These are phyloP conservation scores for Ciconia maguari DNA, from an alignment of 2,113 vertebrate species.

Conservation along the genomic window DNA sequence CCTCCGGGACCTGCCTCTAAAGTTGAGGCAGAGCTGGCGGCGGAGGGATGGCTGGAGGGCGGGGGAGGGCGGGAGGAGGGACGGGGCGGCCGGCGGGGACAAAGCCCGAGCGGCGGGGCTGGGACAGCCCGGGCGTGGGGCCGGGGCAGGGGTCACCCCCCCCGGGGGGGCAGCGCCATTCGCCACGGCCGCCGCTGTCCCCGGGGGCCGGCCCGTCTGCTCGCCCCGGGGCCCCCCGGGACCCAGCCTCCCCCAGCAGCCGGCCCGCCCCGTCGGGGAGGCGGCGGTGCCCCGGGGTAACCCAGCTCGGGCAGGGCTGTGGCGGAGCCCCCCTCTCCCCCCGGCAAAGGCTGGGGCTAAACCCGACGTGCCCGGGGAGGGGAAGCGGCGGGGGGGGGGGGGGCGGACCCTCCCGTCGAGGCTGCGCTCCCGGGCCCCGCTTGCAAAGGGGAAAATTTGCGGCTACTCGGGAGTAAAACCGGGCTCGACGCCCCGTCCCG, in stretches of 20 bases:
- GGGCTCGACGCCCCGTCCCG: too few species aligned
- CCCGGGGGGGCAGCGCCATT: background rate
- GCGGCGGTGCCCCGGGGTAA: background rate
- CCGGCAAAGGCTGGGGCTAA: background rate
- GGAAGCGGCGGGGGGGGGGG: background rate
- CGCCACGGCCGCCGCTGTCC: background rate
- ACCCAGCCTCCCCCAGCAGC: background rate
- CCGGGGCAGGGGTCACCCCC: constrained; percentile 1
- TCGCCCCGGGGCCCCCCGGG: background rate
- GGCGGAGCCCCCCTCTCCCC: background rate
- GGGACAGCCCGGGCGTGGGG: background rate
- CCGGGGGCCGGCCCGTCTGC: background rate
- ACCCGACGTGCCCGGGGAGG: background rate
- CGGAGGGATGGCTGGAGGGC: background rate
- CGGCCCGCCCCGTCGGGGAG: constrained; percentile 13
- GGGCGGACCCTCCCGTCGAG: background rate
- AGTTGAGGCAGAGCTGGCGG: background rate
- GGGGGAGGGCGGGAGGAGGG: background rate
- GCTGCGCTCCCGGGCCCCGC: background rate
- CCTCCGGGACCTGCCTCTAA: background rate
- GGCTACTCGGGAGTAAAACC: background rate
- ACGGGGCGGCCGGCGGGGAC: background rate
- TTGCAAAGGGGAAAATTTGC: background rate
- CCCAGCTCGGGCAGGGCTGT: background rate
- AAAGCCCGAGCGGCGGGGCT: background rate